Conservation (phyloP, 2,888 invertebrate species). For the Punctoribates punctum region DNA sequence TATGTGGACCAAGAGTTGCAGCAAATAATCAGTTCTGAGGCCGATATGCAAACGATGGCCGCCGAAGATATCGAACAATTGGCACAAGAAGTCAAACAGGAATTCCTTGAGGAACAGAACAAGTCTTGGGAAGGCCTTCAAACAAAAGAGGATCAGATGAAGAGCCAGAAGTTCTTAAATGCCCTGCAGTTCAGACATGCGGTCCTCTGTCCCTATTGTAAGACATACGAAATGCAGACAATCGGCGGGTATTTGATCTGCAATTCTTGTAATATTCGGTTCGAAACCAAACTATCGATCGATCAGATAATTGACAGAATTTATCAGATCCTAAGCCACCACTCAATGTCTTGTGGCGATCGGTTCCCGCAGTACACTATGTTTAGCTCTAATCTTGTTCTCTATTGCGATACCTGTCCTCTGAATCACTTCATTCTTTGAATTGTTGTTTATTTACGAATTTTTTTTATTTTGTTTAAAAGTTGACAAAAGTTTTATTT, state of each 20-base stretch:
- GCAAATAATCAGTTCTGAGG: not conserved
- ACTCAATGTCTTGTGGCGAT: not conserved
- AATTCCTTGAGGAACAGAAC: constrained; percentile 33
- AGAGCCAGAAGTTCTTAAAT: constrained; percentile 12
- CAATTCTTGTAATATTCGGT: constrained; percentile 8
- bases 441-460: constrained; percentile 6
- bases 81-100: constrained; percentile 5
- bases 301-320: constrained; percentile 1
- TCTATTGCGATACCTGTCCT: constrained; percentile 29
- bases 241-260: not conserved
- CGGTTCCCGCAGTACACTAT: constrained; percentile 15
- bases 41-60: not conserved
- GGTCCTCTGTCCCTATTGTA: constrained; percentile 13
- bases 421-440: constrained; percentile 1
- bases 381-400: constrained; percentile 15
- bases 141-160: constrained; percentile 18
- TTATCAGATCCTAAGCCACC: not conserved
- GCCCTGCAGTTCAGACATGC: not conserved
- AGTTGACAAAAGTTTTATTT: too few species aligned
- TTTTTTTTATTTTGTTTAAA: constrained; percentile 38
- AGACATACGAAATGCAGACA: not conserved
- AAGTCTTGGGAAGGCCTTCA: constrained; percentile 20
- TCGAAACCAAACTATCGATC: constrained; percentile 10
- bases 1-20: constrained; percentile 11
- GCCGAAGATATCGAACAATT: not conserved